phyloP scores from a whole-genome alignment of 2,888 invertebrate genomes.

The Patella pellucida region DNA sequence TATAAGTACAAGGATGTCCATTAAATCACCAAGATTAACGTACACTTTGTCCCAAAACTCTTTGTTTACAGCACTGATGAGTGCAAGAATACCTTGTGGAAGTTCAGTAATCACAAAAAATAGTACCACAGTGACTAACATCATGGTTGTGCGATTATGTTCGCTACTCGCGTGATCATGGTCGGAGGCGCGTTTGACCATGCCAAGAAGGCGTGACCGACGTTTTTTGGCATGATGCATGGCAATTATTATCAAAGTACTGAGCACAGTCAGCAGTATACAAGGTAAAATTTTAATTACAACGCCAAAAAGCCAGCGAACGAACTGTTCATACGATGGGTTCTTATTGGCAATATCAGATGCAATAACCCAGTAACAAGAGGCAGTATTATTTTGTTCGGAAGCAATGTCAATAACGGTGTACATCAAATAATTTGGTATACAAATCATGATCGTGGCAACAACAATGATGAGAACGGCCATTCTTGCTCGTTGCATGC shows the following conservation, averaged over 20 bases:
- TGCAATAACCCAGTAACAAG: constrained; percentile 58
- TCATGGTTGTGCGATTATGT: constrained; percentile 83
- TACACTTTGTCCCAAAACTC: constrained; percentile 77
- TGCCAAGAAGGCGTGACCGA: constrained; percentile 60
- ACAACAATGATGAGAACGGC: constrained; percentile 60
- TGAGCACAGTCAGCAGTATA: constrained; percentile 82
- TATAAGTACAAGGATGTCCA: constrained; percentile 91
- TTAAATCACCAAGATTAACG: constrained; percentile 78
- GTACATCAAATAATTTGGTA: constrained; percentile 67
- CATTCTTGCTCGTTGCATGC: constrained; percentile 61
- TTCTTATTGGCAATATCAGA: constrained; percentile 49
- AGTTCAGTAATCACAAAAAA: constrained; percentile 91
- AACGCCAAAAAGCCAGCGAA: constrained; percentile 93
- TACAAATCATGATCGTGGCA: constrained; percentile 62
- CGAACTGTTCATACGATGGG: constrained; percentile 73
- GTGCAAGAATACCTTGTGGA: constrained; percentile 82
- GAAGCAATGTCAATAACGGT: constrained; percentile 37
- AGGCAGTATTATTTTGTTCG: neutral
- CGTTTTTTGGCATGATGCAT: constrained; percentile 65
- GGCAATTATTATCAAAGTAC: constrained; percentile 67
- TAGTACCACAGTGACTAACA: constrained; percentile 88
- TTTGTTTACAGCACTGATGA: constrained; percentile 76
- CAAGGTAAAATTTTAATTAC: constrained; percentile 93
- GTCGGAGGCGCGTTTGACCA: constrained; percentile 58
- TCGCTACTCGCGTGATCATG: constrained; percentile 71